A percentile compares a stretch with the other conserved stretches of the same genome.
phyloP scores from a whole-genome alignment of 1,140 invertebrate species.

The Chelonus insularis region DNA sequence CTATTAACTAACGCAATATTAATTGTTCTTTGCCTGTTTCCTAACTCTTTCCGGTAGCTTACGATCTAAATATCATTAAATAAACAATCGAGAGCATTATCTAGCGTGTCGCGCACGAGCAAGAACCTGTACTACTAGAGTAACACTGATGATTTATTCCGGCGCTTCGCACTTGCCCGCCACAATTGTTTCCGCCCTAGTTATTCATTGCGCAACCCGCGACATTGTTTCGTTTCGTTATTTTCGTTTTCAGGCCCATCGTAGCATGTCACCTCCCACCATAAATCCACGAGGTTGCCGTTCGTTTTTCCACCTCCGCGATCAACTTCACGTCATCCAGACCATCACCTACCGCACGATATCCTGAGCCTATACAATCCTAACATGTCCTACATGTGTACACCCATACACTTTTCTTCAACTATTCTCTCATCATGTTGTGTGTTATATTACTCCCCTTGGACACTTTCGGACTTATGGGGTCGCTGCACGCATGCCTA shows the following conservation, averaged over 20 bases:
- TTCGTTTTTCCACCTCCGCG: conserved; percentile 13
- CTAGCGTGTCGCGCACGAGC: too few relatives aligned
- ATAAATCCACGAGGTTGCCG: conserved; percentile 14
- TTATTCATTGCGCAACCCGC: conserved; percentile 54
- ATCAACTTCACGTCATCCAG: conserved; percentile 24
- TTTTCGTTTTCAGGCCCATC: conserved; percentile 60
- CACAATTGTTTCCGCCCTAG: conserved; percentile 60
- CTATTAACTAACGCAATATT: too few relatives aligned
- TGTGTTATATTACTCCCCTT: too few relatives aligned
- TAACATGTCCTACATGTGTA: neutral
- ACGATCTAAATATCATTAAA: too few relatives aligned
- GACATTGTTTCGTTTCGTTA: conserved; percentile 58
- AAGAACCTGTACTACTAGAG: too few relatives aligned
- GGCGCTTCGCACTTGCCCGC: conserved; percentile 58
- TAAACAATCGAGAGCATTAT: too few relatives aligned
- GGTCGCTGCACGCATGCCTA: conserved; percentile 52
- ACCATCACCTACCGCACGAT: conserved; percentile 18
- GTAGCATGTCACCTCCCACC: conserved; percentile 53
- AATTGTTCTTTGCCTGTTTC: too few relatives aligned
- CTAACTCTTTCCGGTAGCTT: too few relatives aligned
- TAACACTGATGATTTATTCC: conserved; percentile 17
- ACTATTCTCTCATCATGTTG: too few relatives aligned
- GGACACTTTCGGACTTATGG: conserved; percentile 21
- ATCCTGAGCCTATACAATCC: too few relatives aligned
- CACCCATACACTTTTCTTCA: neutral